Conservation (phyloP, 2,113 vertebrate species). For the Eidolon helvum region DNA sequence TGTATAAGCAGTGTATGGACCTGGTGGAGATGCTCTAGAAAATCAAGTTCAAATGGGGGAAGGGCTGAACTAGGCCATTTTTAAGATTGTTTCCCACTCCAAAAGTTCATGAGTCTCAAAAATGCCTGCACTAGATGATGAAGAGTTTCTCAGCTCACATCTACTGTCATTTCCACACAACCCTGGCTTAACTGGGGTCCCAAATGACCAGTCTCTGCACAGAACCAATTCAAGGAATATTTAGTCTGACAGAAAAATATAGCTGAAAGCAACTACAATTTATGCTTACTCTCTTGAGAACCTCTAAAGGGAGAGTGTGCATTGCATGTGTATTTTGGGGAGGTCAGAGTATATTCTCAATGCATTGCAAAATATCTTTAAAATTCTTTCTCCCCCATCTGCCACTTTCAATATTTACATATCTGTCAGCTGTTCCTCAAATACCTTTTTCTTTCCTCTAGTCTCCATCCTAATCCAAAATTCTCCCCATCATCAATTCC, state of each 20-base stretch:
- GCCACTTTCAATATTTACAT: background rate
- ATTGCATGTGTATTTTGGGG: background rate
- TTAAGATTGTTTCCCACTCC: background rate
- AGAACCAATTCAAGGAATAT: background rate
- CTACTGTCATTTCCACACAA: background rate
- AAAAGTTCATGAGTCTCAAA: background rate
- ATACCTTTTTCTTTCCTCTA: background rate
- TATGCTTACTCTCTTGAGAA: background rate
- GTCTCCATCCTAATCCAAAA: background rate
- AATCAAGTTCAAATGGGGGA: background rate
- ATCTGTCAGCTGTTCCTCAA: background rate
- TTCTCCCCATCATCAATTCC: background rate
- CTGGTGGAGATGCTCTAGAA: background rate
- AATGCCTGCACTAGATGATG: background rate
- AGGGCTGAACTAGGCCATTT: background rate
- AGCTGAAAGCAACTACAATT: background rate
- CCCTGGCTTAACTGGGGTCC: background rate
- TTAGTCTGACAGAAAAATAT: background rate
- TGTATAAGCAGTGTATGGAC: background rate
- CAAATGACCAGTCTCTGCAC: background rate
- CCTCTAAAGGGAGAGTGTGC: background rate
- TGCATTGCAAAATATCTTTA: background rate
- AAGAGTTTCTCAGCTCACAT: background rate
- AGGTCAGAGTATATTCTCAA: background rate
- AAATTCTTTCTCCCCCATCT: background rate